These are phyloP conservation scores for Coptotermes formosanus DNA, from an alignment of 1,140 invertebrate species.

Conservation along the genomic window DNA sequence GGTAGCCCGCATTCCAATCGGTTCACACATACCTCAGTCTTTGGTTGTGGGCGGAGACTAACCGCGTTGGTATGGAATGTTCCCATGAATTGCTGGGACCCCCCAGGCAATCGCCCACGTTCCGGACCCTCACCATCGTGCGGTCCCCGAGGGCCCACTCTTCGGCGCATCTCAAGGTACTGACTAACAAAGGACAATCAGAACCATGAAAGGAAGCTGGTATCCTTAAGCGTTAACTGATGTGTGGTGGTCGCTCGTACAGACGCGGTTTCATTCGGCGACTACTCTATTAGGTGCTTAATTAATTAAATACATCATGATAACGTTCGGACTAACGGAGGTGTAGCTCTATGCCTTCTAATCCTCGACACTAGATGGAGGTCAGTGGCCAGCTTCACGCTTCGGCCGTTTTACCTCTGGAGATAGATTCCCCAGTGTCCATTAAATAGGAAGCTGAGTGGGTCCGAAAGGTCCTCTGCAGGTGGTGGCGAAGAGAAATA, in stretches of 20 bases:
- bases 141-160: background rate
- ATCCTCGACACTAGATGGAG: no score
- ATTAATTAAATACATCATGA: no score
- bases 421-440: no score
- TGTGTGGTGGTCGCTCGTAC: background rate
- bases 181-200: background rate
- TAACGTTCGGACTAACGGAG: no score
- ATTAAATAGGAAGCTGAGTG: no score
- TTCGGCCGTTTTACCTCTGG: no score
- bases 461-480: no score
- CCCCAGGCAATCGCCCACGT: background rate
- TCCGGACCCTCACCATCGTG: background rate
- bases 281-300: no score
- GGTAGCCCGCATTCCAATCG: background rate
- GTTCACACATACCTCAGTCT: background rate
- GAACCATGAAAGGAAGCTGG: background rate
- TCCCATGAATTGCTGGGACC: background rate
- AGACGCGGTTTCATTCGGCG: no score
- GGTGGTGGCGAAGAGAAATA: no score
- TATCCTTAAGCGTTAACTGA: background rate
- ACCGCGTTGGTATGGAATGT: background rate
- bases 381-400: no score
- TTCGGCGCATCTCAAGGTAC: background rate
- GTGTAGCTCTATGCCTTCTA: no score
- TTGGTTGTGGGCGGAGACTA: background rate